Base-by-base conservation (phyloP, 1,140 invertebrate genomes). In the Whitmania pigra region DNA sequence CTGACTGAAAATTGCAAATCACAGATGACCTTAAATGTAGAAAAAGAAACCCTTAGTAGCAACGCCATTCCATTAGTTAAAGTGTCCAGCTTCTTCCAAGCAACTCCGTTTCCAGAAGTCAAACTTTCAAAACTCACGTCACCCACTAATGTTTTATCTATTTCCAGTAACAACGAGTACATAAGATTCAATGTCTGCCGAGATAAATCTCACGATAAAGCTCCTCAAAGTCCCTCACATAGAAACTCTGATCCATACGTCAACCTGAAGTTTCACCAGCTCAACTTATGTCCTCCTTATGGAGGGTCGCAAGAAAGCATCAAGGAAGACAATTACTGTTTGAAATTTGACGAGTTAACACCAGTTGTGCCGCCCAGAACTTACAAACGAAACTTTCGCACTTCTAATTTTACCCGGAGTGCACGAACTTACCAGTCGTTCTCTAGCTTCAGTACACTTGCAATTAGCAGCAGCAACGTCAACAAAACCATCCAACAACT, bases 261-360 rank as follows among this genome's bases (percentile, higher is more conserved):
- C 29, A 63, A 63, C 29, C 57, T 25, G 29, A 63, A 63, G 18
- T 49, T 49, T 13, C 57, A 63, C 11, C 57, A 63, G 57, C 15
- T 31, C 29, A 25, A 63, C 29, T 63, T 63, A 25, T 63, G 22
- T n/a, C 22, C 18, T 25, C 57, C 57, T 63, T 20, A 22, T 7
- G 18, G 29, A 63, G 22, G 29, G 11, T 25, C 22, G 2, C 57
- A 25, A 13, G 57, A 63, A 63, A 63, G 22, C 29, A 20, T 25
- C 20, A 63, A 63, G 18, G 57, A 63, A 63, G 57, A 63, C 29
- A 63, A 63, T 31, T 63, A 63, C 29, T 63, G 57, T 31, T 20
- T 63, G 29, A 22, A 63, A 31, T 63, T 63, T 63, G 57, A 63
- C 20, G 29, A 22, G 11, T 22, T 25, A 25, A 22, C 9, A 63